A percentile compares a stretch with the other conserved stretches of the same genome.
Conservation (phyloP, 2,113 vertebrate species). For the Pungitius pungitius region DNA sequence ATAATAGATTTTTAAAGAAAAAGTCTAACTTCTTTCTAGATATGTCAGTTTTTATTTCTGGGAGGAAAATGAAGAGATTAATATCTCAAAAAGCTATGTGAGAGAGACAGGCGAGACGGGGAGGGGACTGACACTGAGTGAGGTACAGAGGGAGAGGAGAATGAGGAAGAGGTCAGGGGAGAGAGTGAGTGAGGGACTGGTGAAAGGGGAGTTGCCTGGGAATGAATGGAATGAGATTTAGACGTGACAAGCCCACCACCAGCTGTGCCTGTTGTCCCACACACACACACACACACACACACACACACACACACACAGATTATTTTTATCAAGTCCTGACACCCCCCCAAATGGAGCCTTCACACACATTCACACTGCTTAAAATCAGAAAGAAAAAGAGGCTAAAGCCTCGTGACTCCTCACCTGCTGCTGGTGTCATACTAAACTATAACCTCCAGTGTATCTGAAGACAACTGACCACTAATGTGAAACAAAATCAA, state of each 20-base stretch:
- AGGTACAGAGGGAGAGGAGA: neutral
- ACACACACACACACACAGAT: slow-evolving; percentile 25
- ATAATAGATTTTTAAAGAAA: neutral
- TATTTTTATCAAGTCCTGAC: slow-evolving; percentile 32
- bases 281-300: slow-evolving; percentile 23
- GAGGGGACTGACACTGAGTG: slow-evolving; percentile 15
- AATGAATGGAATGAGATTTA: slow-evolving; percentile 67
- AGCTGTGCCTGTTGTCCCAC: slow-evolving; percentile 64
- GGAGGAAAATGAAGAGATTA: neutral
- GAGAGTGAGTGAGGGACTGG: slow-evolving; percentile 52
- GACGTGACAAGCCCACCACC: slow-evolving; percentile 61
- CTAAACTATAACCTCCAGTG: neutral
- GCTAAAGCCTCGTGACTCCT: slow-evolving; percentile 9
- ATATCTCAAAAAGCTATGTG: neutral
- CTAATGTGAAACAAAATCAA: neutral
- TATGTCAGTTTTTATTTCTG: neutral
- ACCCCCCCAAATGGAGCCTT: slow-evolving; percentile 36
- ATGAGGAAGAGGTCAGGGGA: slow-evolving; percentile 31
- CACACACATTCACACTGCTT: slow-evolving; percentile 29
- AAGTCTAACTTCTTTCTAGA: neutral
- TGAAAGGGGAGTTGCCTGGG: slow-evolving; percentile 60
- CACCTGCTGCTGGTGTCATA: neutral
- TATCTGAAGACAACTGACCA: neutral
- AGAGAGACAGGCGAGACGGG: neutral
- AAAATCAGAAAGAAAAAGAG: slow-evolving; percentile 22